Conservation (phyloP, 1,140 invertebrate genomes). For the Tetraneura akinire region DNA sequence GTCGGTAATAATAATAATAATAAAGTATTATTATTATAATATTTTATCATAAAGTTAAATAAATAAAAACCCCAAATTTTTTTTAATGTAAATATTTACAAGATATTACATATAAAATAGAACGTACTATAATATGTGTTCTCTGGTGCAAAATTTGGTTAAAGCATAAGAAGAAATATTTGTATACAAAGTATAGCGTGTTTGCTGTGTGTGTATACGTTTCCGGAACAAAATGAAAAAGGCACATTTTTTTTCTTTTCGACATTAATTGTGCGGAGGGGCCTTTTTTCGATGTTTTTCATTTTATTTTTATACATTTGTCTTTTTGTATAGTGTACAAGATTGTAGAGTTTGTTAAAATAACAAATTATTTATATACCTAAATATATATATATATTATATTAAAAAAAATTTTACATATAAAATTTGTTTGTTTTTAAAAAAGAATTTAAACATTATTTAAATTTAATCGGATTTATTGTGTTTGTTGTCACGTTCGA, state of each 20-base stretch:
- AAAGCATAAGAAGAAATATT: constrained; percentile 46
- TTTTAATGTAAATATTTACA: constrained; percentile 18
- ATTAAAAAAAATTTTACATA: constrained; percentile 22
- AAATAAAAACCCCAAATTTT: background rate
- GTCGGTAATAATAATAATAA: constrained; percentile 13
- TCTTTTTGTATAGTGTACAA: constrained; percentile 51
- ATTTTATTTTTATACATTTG: constrained; percentile 48
- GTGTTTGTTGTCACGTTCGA: background rate
- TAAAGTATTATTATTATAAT: background rate
- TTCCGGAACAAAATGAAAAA: constrained; percentile 23
- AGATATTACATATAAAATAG: background rate
- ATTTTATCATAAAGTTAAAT: constrained; percentile 4
- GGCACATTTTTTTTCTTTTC: constrained; percentile 26
- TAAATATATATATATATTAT: no score
- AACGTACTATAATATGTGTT: background rate
- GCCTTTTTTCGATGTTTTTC: constrained; percentile 45
- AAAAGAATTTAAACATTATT: background rate
- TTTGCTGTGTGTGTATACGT: constrained; percentile 7
- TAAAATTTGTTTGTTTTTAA: no score
- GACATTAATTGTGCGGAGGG: constrained; percentile 38
- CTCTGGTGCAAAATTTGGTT: constrained; percentile 46
- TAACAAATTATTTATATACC: constrained; percentile 20
- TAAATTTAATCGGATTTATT: constrained; percentile 11
- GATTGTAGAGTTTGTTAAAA: constrained; percentile 49
- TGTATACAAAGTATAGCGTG: constrained; percentile 9